Percentiles rank a stretch among this genome's conserved stretches.
Conservation (phyloP, 2,113 vertebrate species). For the Hassar affinis region DNA sequence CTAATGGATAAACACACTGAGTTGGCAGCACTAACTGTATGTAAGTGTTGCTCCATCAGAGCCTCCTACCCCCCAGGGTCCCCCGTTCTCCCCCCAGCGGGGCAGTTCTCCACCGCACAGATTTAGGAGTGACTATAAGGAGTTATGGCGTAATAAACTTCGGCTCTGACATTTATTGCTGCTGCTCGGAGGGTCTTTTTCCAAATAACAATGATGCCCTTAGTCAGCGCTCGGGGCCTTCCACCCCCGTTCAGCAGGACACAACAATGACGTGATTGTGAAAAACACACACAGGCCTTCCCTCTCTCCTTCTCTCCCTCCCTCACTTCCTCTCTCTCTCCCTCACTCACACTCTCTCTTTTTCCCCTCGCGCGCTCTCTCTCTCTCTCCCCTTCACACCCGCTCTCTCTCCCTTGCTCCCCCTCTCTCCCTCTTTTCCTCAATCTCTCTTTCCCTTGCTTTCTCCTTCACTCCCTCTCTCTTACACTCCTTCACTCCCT, state of each 20-base stretch:
- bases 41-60: neutral
- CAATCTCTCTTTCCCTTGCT: conserved; percentile 39
- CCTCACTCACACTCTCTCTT: conserved; percentile 38
- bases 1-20: neutral
- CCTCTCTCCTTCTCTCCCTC: conserved; percentile 51
- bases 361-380: too few species aligned
- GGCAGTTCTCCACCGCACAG: conserved; percentile 1
- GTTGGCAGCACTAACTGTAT: neutral
- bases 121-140: conserved; percentile 14
- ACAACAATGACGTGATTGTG: conserved; percentile 55
- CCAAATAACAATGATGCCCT: conserved; percentile 68
- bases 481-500: too few species aligned
- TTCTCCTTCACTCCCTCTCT: conserved; percentile 46
- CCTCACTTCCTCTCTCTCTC: too few species aligned
- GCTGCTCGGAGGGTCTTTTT: conserved; percentile 55
- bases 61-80: neutral
- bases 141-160: conserved; percentile 45
- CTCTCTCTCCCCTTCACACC: conserved; percentile 37
- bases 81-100: neutral
- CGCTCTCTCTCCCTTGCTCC: conserved; percentile 40
- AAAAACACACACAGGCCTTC: conserved; percentile 43
- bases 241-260: conserved; percentile 44
- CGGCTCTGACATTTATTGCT: conserved; percentile 42
- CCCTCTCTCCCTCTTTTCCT: conserved; percentile 27
- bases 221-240: conserved; percentile 60